Conservation (phyloP, 1,140 invertebrate genomes). For the Pristionchus pacificus region DNA sequence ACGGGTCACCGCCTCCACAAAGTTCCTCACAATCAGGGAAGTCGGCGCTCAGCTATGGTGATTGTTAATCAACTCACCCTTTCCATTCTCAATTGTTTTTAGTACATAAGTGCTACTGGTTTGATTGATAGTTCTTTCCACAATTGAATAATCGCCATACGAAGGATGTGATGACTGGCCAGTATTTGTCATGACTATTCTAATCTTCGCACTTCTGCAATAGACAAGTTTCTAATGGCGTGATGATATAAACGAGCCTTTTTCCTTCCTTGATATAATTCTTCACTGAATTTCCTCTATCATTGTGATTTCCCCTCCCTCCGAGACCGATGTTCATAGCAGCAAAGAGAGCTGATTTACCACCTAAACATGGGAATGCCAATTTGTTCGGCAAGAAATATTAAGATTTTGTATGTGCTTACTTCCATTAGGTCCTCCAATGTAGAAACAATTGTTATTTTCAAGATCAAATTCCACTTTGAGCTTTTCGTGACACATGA, state of each 20-base stretch:
- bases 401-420: background rate
- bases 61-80: too few relatives aligned
- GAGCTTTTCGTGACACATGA: slow-evolving; percentile 37
- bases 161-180: slow-evolving; percentile 13
- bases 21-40: too few relatives aligned
- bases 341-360: slow-evolving; percentile 40
- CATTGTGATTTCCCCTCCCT: slow-evolving; percentile 30
- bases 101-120: slow-evolving; percentile 14
- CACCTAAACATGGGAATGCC: slow-evolving; percentile 26
- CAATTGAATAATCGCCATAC: slow-evolving; percentile 7
- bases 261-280: slow-evolving; percentile 35
- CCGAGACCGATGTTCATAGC: slow-evolving; percentile 41
- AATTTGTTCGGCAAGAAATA: background rate
- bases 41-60: too few relatives aligned
- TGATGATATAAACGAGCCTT: slow-evolving; percentile 11
- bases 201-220: slow-evolving; percentile 25
- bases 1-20: too few relatives aligned
- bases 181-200: slow-evolving; percentile 16
- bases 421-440: slow-evolving; percentile 41
- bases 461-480: slow-evolving; percentile 26
- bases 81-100: background rate
- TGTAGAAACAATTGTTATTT: slow-evolving; percentile 33
- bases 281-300: slow-evolving; percentile 31
- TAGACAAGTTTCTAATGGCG: background rate
- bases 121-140: slow-evolving; percentile 23